Percentiles rank a stretch among this genome's conserved stretches.
Conservation (phyloP, 2,113 vertebrate genomes). For the Ranitomeya variabilis region DNA sequence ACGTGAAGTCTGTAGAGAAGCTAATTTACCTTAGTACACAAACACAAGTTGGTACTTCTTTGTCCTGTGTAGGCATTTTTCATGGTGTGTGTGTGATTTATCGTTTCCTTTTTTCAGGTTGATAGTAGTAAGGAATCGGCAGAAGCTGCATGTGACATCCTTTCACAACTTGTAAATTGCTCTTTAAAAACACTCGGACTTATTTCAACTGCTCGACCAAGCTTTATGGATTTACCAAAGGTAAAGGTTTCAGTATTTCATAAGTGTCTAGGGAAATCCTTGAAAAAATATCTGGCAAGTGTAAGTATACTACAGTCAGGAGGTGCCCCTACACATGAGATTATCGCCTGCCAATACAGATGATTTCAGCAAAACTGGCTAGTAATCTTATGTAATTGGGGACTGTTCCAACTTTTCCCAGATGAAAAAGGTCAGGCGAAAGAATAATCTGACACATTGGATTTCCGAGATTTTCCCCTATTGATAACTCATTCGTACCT, state of each 20-base stretch:
- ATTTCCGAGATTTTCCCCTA: no score
- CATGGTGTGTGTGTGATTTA: neutral
- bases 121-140: constrained; percentile 97
- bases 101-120: constrained; percentile 76
- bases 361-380: no score
- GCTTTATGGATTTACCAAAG: constrained; percentile 98
- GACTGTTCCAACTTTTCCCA: no score
- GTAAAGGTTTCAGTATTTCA: constrained; percentile 69
- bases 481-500: no score
- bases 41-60: neutral
- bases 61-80: neutral
- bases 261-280: neutral
- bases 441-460: no score
- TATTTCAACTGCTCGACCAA: constrained; percentile 95
- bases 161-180: constrained; percentile 93
- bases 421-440: no score
- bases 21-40: neutral
- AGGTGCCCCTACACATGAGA: no score
- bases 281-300: no score
- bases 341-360: no score
- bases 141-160: constrained; percentile 92
- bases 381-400: no score
- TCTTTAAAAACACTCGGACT: constrained; percentile 94
- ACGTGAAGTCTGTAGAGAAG: neutral
- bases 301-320: no score